Evolutionary conservation across 2,888 invertebrate species (phyloP).

Genomic region (Hipparchia sbordonii): DNA sequence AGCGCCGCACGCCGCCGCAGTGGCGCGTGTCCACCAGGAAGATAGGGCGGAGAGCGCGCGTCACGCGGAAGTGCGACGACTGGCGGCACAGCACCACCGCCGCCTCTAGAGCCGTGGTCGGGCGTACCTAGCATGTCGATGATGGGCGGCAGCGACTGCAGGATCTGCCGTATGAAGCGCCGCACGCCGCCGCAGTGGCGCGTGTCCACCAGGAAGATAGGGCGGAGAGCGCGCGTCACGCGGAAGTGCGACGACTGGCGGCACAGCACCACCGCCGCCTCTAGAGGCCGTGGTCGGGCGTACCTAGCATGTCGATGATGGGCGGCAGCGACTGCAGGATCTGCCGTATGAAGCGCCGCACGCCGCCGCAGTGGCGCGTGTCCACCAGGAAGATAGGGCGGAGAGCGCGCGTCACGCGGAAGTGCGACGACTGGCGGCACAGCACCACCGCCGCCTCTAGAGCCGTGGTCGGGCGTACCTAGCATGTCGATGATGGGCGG

Average conservation of each 20-base stretch:
- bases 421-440: conserved; percentile 91
- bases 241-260: conserved; percentile 93
- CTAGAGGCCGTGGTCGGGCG: conserved; percentile 90
- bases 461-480: conserved; percentile 88
- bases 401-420: conserved; percentile 92
- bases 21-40: conserved; percentile 94
- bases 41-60: conserved; percentile 93
- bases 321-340: conserved; percentile 93
- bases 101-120: conserved; percentile 92
- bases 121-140: conserved; percentile 90
- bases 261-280: conserved; percentile 90
- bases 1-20: conserved; percentile 89
- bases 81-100: conserved; percentile 90
- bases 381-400: conserved; percentile 95
- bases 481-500: conserved; percentile 95
- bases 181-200: conserved; percentile 91
- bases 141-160: conserved; percentile 93
- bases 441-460: conserved; percentile 91
- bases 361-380: conserved; percentile 92
- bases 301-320: conserved; percentile 92
- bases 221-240: conserved; percentile 92
- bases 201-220: conserved; percentile 94
- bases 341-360: conserved; percentile 88
- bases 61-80: conserved; percentile 92
- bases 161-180: conserved; percentile 89